phyloP scores from a whole-genome alignment of 1,140 invertebrate genomes.

The Chlorops oryzae region DNA sequence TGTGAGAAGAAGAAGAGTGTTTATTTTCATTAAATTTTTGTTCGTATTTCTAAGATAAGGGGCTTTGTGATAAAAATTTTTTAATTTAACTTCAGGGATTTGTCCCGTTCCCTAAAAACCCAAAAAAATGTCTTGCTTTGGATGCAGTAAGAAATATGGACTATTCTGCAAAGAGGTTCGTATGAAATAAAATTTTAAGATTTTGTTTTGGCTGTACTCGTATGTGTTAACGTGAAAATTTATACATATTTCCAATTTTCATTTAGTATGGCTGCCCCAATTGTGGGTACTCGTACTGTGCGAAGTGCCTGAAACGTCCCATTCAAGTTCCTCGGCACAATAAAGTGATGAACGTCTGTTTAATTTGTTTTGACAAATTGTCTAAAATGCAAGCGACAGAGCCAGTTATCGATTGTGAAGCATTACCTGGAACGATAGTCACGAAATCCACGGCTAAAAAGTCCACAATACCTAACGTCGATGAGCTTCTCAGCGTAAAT shows the following conservation, averaged over 20 bases:
- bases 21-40: too few species aligned
- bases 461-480: neutral
- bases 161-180: conserved; percentile 52
- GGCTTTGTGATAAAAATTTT: too few species aligned
- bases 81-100: too few species aligned
- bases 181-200: neutral
- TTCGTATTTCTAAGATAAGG: too few species aligned
- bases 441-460: conserved; percentile 20
- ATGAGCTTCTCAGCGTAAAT: neutral
- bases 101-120: too few species aligned
- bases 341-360: conserved; percentile 35
- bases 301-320: conserved; percentile 56
- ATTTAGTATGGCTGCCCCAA: conserved; percentile 55
- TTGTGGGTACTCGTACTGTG: conserved; percentile 60
- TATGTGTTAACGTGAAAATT: neutral
- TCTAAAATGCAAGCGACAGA: conserved; percentile 32
- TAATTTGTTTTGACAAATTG: conserved; percentile 39
- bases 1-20: too few species aligned
- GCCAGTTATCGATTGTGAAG: conserved; percentile 33
- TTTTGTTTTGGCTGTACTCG: neutral
- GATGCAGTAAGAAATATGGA: conserved; percentile 50
- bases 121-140: conserved; percentile 51
- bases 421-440: conserved; percentile 32
- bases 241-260: conserved; percentile 9
- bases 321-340: conserved; percentile 46